Base-by-base conservation (phyloP, 2,888 invertebrate species). In the Hartigia nigra region DNA sequence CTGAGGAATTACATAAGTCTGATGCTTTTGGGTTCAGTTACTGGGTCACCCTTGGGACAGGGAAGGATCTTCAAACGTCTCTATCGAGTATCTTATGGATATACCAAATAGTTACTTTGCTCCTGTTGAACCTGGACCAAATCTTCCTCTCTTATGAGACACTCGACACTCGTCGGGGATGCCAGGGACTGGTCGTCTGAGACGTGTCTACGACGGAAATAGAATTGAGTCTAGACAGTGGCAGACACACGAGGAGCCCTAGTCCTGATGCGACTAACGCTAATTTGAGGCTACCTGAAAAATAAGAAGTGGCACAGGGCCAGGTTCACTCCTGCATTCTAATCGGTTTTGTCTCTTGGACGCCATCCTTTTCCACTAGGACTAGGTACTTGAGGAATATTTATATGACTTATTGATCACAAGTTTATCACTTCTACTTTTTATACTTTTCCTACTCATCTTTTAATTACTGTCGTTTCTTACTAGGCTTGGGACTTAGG, bases 171-270 rank as follows among this genome's bases (percentile, higher is more conserved):
- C 77, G 12, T 76, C 69, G 78, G 39, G 55, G 75, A 70, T 75
- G 77, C 78, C 76, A 81, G 79, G 55, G 55, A 80, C 79, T 75
- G 81, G 35, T 75, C 76, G 87, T 87, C 89, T 87, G 83, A 82
- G 78, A 79, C 69, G 78, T 78, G 88, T 85, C 88, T 84, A 81
- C 81, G 84, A 84, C 85, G 81, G 82, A 86, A 87, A 89, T 89
- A 88, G 84, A 83, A 31, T 31, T 70, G 12, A 12, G 34, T 70
- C 72, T 78, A 81, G 81, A 82, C 81, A 39, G 70, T 79, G 78
- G 76, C 79, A 75, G 76, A 77, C 78, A 34, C 70, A 75, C 75
- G 77, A 76, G 55, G 55, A 55, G 55, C 23, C 55, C 55, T 23
- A 23, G 55, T 55, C 55, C 23, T 23, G 55, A 9, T 79, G 86